phyloP scores from a whole-genome alignment of 2,888 invertebrate genomes.

The Meghimatium bilineatum region DNA sequence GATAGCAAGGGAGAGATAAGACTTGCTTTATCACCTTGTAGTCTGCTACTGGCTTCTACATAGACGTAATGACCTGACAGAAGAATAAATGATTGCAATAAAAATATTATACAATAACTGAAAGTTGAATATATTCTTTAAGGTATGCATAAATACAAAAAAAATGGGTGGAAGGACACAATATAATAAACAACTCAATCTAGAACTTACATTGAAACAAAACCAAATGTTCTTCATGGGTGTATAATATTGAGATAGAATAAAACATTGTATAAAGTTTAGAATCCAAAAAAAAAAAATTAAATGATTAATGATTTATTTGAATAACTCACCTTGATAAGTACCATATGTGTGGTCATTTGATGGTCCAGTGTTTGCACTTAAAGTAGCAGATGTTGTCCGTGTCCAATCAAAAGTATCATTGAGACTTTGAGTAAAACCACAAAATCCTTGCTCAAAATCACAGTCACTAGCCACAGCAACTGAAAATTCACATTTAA shows the following conservation, averaged over 20 bases:
- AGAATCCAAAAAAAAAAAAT: not conserved
- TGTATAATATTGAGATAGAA: not conserved
- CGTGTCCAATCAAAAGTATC: conserved; percentile 72
- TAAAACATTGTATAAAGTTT: not conserved
- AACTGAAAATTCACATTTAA: conserved; percentile 18
- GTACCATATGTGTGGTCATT: conserved; percentile 70
- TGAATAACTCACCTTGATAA: conserved; percentile 54
- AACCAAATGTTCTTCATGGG: not conserved
- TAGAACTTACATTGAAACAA: not conserved
- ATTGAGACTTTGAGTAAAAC: conserved; percentile 62
- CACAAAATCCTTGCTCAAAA: conserved; percentile 67
- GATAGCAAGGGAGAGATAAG: conserved; percentile 73
- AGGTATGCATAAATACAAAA: not conserved
- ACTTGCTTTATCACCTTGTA: conserved; percentile 79
- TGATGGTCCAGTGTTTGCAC: conserved; percentile 63
- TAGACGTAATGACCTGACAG: conserved; percentile 68
- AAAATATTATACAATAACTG: not conserved
- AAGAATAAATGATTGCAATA: conserved; percentile 4
- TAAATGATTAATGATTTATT: not conserved
- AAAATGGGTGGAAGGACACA: not conserved
- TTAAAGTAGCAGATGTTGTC: conserved; percentile 58
- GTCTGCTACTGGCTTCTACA: conserved; percentile 78
- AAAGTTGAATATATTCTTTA: not conserved
- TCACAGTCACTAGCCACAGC: conserved; percentile 51
- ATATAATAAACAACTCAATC: not conserved